phyloP scores from a whole-genome alignment of 2,797 vertebrate genomes.

The Acanthurus leucopareius region DNA sequence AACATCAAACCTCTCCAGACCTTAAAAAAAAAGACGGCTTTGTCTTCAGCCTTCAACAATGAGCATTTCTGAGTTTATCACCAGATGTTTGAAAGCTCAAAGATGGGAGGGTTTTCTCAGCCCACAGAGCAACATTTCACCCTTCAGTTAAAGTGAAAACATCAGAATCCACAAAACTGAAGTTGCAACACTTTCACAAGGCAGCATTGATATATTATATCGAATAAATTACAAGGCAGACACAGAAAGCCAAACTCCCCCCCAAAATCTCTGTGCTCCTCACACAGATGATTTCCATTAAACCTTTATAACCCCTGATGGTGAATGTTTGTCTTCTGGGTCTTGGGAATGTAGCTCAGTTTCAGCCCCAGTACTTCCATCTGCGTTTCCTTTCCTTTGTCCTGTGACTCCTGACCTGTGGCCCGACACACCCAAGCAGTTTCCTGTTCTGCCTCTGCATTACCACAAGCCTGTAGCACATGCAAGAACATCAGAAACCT shows the following conservation, averaged over 20 bases:
- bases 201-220: slow-evolving; percentile 59
- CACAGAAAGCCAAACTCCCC: slow-evolving; percentile 41
- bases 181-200: slow-evolving; percentile 49
- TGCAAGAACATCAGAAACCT: slow-evolving; percentile 43
- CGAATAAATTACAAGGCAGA: slow-evolving; percentile 57
- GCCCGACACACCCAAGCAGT: slow-evolving; percentile 77
- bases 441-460: slow-evolving; percentile 73
- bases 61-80: slow-evolving; percentile 32
- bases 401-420: slow-evolving; percentile 83
- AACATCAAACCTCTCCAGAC: slow-evolving; percentile 5
- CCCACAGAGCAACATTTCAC: slow-evolving; percentile 28
- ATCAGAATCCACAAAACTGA: slow-evolving; percentile 47
- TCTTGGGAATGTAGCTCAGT: slow-evolving; percentile 76
- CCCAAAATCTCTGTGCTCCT: slow-evolving; percentile 36
- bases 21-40: slow-evolving; percentile 23
- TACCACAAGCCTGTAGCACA: slow-evolving; percentile 17
- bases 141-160: slow-evolving; percentile 49
- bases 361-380: slow-evolving; percentile 80
- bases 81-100: slow-evolving; percentile 29
- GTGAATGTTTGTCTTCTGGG: slow-evolving; percentile 77
- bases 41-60: background rate
- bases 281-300: slow-evolving; percentile 81
- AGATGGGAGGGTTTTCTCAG: slow-evolving; percentile 33
- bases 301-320: slow-evolving; percentile 60
- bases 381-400: slow-evolving; percentile 85